Conservation (phyloP, 2,797 vertebrate species). For the Pseudochirops cupreus region DNA sequence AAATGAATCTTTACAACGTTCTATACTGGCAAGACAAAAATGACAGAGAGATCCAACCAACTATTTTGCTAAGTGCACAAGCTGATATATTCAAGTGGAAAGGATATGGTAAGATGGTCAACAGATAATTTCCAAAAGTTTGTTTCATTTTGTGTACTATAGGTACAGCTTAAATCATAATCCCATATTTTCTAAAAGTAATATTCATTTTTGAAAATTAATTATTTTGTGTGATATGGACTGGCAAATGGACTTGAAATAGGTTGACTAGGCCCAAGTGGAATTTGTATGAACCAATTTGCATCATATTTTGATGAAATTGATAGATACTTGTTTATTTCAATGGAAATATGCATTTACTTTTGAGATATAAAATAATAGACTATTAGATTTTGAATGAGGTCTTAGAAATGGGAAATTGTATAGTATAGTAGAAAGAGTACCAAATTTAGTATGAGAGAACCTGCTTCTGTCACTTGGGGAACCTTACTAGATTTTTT, state of each 20-base stretch:
- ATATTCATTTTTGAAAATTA: not conserved
- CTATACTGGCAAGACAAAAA: slow-evolving; percentile 17
- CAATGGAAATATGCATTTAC: not conserved
- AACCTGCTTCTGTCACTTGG: not conserved
- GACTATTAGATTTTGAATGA: not conserved
- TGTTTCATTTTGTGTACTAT: slow-evolving; percentile 6
- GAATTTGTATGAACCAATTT: not conserved
- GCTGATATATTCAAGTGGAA: not conserved
- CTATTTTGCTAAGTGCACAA: not conserved
- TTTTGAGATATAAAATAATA: not conserved
- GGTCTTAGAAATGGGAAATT: not conserved
- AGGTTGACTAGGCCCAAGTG: not conserved
- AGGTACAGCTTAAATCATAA: not conserved
- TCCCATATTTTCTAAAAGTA: not conserved
- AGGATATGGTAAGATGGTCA: not conserved
- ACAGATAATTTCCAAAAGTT: slow-evolving; percentile 15
- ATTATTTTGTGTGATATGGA: not conserved
- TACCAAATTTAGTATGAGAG: not conserved
- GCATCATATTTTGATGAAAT: not conserved
- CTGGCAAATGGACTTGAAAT: not conserved
- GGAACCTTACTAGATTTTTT: not conserved
- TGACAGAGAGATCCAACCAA: not conserved
- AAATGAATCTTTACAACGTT: slow-evolving; percentile 8
- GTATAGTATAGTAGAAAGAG: not conserved
- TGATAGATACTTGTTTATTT: not conserved